Percentiles rank a stretch among this genome's conserved stretches.
phyloP scores from a whole-genome alignment of 2,888 invertebrate genomes.

The Torymus tubicola region DNA sequence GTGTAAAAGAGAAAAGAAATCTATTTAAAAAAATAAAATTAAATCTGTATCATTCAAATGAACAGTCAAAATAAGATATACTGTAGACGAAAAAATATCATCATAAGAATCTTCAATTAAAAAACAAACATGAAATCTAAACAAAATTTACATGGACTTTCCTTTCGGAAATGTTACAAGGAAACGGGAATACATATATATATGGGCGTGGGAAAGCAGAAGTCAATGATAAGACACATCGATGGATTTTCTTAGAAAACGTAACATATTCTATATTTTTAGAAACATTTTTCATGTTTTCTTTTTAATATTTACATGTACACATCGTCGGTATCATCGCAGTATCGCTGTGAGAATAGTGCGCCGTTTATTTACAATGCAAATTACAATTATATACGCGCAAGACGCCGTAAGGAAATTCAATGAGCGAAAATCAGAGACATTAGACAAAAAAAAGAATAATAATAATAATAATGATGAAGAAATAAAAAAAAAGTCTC shows the following conservation, averaged over 20 bases:
- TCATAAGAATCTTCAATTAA: too few relatives aligned
- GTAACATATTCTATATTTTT: constrained; percentile 72
- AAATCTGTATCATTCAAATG: too few relatives aligned
- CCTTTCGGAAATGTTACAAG: neutral
- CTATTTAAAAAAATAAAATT: too few relatives aligned
- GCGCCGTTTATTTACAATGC: constrained; percentile 70
- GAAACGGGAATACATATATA: neutral
- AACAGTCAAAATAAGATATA: too few relatives aligned
- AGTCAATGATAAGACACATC: constrained; percentile 2
- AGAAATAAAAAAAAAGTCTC: constrained; percentile 32
- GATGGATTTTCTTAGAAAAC: constrained; percentile 66
- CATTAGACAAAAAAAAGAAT: neutral
- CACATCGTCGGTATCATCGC: constrained; percentile 54
- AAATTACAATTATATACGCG: constrained; percentile 66
- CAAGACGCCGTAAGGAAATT: constrained; percentile 19
- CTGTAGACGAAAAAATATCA: too few relatives aligned
- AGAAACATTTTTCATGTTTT: constrained; percentile 69
- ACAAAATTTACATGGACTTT: too few relatives aligned
- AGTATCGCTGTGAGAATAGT: constrained; percentile 51
- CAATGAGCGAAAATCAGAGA: neutral
- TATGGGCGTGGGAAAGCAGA: neutral
- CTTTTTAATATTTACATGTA: constrained; percentile 57
- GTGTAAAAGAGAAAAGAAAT: too few relatives aligned
- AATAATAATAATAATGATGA: neutral
- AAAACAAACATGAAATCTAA: too few relatives aligned